Evolutionary conservation across 2,113 vertebrate genomes (phyloP).

Genomic region (Eublepharis macularius): DNA sequence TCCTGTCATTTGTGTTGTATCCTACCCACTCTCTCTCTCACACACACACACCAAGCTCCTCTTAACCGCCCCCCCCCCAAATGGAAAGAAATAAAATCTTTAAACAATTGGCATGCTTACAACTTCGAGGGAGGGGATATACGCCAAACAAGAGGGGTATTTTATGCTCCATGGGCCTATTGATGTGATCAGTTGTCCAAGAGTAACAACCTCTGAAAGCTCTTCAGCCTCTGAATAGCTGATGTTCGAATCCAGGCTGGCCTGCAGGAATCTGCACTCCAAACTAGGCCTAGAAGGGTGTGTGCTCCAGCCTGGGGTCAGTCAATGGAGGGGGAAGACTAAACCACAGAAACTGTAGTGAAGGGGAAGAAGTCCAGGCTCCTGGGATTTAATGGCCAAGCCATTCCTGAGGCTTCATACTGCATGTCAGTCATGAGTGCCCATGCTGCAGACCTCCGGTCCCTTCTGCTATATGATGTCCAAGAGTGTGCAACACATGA

Average conservation of each 20-base stretch:
- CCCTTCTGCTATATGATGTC: neutral
- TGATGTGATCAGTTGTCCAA: neutral
- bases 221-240: neutral
- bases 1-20: conserved; percentile 68
- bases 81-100: conserved; percentile 47
- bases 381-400: neutral
- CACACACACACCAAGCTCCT: neutral
- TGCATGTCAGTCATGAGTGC: neutral
- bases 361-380: neutral
- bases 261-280: too few species aligned
- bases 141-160: neutral
- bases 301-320: neutral
- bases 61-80: conserved; percentile 53
- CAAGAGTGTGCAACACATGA: neutral
- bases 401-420: neutral
- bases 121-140: conserved; percentile 7
- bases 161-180: neutral
- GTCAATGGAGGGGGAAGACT: neutral
- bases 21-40: conserved; percentile 10
- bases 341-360: neutral
- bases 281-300: neutral
- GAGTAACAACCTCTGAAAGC: neutral
- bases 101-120: conserved; percentile 39
- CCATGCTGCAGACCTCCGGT: neutral
- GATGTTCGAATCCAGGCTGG: neutral